Percentiles rank a stretch among this genome's conserved stretches.
phyloP scores from a whole-genome alignment of 2,888 invertebrate species.

The Linnaemya tessellans region DNA sequence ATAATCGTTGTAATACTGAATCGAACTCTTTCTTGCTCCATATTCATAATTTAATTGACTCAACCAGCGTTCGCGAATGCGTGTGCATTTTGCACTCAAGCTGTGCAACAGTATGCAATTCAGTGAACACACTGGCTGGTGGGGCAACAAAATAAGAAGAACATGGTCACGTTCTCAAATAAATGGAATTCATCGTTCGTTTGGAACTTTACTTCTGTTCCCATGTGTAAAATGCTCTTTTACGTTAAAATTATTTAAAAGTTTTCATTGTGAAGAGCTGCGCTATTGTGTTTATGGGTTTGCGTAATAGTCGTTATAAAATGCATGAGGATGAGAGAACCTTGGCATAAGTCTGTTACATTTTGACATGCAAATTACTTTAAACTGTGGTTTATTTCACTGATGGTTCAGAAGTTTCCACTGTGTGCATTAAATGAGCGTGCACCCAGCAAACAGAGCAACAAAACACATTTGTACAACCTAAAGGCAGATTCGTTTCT shows the following conservation, averaged over 20 bases:
- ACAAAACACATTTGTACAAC: no score
- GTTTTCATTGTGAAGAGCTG: not conserved
- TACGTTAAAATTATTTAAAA: not conserved
- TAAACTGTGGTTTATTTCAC: constrained; percentile 44
- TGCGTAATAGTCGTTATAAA: constrained; percentile 15
- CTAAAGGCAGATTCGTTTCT: no score
- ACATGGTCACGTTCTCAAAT: not conserved
- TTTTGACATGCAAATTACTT: constrained; percentile 70
- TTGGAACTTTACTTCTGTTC: constrained; percentile 6
- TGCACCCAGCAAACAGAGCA: constrained; percentile 30
- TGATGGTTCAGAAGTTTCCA: constrained; percentile 19
- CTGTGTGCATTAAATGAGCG: not conserved
- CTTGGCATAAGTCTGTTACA: constrained; percentile 54
- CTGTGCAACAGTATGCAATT: constrained; percentile 25
- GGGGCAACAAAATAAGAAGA: not conserved
- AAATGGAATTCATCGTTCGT: not conserved
- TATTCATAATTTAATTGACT: constrained; percentile 28
- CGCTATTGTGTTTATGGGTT: not conserved
- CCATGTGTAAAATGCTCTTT: not conserved
- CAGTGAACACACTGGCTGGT: not conserved
- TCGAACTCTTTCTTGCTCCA: constrained; percentile 4
- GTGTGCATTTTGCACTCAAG: constrained; percentile 1
- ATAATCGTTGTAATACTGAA: constrained; percentile 10
- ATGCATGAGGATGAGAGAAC: constrained; percentile 28
- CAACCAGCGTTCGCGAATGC: not conserved